Evolutionary conservation across 2,113 vertebrate species (phyloP).

Genomic region (Ariopsis seemanni): DNA sequence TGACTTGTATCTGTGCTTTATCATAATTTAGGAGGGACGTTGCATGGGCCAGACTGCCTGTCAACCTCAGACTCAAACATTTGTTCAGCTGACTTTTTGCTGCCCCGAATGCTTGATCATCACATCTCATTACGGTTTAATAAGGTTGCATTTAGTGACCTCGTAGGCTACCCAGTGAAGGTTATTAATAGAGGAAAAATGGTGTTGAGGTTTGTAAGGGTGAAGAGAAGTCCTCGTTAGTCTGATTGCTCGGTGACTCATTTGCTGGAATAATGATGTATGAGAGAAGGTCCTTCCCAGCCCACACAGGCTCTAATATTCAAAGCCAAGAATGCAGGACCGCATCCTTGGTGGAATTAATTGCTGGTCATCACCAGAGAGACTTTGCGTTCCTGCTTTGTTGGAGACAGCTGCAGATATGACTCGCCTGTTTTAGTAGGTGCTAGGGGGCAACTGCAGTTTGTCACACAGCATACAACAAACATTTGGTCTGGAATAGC

Average conservation of each 20-base stretch:
- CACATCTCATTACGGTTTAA: constrained; percentile 9
- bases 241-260: constrained; percentile 63
- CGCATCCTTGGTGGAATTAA: constrained; percentile 60
- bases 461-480: constrained; percentile 27
- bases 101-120: background rate
- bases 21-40: constrained; percentile 42
- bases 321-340: constrained; percentile 61
- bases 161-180: background rate
- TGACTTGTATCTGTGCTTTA: constrained; percentile 48
- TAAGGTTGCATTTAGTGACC: background rate
- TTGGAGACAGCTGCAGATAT: constrained; percentile 49
- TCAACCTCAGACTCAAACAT: constrained; percentile 21
- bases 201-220: constrained; percentile 11
- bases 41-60: constrained; percentile 13
- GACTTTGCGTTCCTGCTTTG: constrained; percentile 27
- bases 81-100: constrained; percentile 16
- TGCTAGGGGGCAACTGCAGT: background rate
- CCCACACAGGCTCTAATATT: constrained; percentile 57
- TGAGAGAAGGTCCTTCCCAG: constrained; percentile 57
- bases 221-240: constrained; percentile 63
- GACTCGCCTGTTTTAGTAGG: constrained; percentile 58
- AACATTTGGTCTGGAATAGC: constrained; percentile 27
- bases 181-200: constrained; percentile 37
- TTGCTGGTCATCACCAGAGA: constrained; percentile 49
- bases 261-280: constrained; percentile 47